phyloP scores from a whole-genome alignment of 2,888 invertebrate species.

The Flexamia atlantica region DNA sequence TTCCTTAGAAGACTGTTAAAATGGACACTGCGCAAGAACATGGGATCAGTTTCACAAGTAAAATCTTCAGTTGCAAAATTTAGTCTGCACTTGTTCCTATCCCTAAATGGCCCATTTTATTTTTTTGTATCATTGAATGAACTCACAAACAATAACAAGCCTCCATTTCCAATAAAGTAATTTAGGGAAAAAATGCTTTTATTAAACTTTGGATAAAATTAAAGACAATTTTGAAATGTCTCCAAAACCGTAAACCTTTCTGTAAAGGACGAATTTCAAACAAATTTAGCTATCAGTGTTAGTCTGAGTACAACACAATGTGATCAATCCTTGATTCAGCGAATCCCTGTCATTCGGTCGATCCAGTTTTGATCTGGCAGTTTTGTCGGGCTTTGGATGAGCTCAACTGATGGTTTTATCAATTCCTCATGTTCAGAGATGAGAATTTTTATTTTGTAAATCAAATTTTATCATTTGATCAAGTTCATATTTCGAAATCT shows the following conservation, averaged over 20 bases:
- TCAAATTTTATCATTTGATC: not conserved
- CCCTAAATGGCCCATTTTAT: not conserved
- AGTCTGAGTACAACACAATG: not conserved
- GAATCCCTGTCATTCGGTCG: not conserved
- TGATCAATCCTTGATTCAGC: not conserved
- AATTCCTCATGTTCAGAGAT: too few species aligned
- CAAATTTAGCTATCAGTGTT: not conserved
- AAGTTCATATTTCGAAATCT: not conserved
- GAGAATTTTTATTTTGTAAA: too few species aligned
- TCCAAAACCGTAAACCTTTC: too few species aligned
- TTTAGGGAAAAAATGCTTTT: too few species aligned
- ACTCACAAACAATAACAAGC: too few species aligned
- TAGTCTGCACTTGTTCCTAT: not conserved
- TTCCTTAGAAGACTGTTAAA: too few species aligned
- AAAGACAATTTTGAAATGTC: not conserved
- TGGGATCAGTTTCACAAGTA: too few species aligned
- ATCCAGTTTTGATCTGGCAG: not conserved
- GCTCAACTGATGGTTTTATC: not conserved
- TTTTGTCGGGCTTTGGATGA: not conserved
- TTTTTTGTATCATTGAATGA: not conserved
- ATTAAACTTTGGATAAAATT: too few species aligned
- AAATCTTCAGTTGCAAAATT: not conserved
- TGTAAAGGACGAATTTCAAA: not conserved
- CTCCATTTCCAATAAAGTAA: not conserved
- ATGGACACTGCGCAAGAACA: too few species aligned